Evolutionary conservation across 2,888 invertebrate species (phyloP).

Genomic region (Leucoptera coffeella): DNA sequence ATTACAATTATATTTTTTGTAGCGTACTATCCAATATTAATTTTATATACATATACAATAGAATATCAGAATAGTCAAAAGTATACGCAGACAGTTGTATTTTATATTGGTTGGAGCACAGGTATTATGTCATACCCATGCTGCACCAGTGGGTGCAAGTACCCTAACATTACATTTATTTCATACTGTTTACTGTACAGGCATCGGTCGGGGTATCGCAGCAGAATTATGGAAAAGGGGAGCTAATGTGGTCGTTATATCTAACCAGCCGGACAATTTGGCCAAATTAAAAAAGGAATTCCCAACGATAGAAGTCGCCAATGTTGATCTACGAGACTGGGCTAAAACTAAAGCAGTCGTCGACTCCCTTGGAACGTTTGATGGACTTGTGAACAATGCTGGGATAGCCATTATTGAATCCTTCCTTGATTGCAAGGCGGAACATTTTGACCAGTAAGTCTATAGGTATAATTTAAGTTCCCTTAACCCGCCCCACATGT

Average conservation of each 20-base stretch:
- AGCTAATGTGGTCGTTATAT: constrained; percentile 69
- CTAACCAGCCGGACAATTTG: constrained; percentile 60
- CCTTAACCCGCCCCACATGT: too few species aligned
- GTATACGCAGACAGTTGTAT: too few species aligned
- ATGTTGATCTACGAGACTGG: constrained; percentile 73
- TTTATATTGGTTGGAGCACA: too few species aligned
- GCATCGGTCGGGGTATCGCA: constrained; percentile 68
- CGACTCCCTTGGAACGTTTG: constrained; percentile 55
- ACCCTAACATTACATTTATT: too few species aligned
- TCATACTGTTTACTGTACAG: constrained; percentile 24
- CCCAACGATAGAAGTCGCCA: constrained; percentile 54
- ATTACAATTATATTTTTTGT: too few species aligned
- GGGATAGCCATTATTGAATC: constrained; percentile 64
- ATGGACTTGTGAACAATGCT: constrained; percentile 87
- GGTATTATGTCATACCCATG: too few species aligned
- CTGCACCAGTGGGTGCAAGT: too few species aligned
- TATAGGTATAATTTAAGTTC: too few species aligned
- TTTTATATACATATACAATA: too few species aligned
- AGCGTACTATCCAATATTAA: too few species aligned
- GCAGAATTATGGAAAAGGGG: constrained; percentile 59
- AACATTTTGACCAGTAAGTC: constrained; percentile 64
- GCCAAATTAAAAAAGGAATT: constrained; percentile 53
- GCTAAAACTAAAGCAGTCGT: constrained; percentile 51
- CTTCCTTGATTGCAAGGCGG: constrained; percentile 63
- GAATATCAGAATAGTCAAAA: too few species aligned